Evolutionary conservation across 2,888 invertebrate species (phyloP).

Genomic region (Heliconius aoede): DNA sequence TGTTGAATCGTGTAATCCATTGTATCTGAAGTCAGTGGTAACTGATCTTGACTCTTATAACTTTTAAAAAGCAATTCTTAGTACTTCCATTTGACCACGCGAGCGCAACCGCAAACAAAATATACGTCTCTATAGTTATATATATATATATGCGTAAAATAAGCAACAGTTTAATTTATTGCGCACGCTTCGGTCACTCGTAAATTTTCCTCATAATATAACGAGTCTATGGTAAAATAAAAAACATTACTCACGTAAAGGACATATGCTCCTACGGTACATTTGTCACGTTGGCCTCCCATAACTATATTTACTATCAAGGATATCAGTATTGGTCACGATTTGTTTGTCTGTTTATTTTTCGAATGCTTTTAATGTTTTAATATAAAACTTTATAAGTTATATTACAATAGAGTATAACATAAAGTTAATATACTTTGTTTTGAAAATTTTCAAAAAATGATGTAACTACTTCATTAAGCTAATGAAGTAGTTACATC

Average conservation of each 20-base stretch:
- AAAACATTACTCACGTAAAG: slow-evolving; percentile 31
- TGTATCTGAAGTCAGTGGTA: too few species aligned
- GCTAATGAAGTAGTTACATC: too few species aligned
- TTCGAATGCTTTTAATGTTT: too few species aligned
- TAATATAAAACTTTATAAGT: not conserved
- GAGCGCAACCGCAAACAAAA: too few species aligned
- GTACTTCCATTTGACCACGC: too few species aligned
- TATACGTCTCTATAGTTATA: not conserved
- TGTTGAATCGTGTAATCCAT: too few species aligned
- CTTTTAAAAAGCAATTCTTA: too few species aligned
- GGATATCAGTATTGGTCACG: not conserved
- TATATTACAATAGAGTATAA: too few species aligned
- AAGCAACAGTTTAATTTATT: slow-evolving; percentile 34
- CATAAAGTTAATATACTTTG: too few species aligned
- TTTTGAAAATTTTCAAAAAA: too few species aligned
- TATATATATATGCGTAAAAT: slow-evolving; percentile 7
- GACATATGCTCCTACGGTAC: slow-evolving; percentile 32
- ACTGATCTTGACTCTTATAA: too few species aligned
- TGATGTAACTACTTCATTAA: too few species aligned
- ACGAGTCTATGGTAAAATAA: slow-evolving; percentile 31
- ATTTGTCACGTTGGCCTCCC: slow-evolving; percentile 42
- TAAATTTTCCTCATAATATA: slow-evolving; percentile 34
- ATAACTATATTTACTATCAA: slow-evolving; percentile 36
- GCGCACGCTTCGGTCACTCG: slow-evolving; percentile 28
- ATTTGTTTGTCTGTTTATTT: slow-evolving; percentile 5